Evolutionary conservation across 2,113 vertebrate genomes (phyloP).

Genomic region (Orientallactaga bullata): DNA sequence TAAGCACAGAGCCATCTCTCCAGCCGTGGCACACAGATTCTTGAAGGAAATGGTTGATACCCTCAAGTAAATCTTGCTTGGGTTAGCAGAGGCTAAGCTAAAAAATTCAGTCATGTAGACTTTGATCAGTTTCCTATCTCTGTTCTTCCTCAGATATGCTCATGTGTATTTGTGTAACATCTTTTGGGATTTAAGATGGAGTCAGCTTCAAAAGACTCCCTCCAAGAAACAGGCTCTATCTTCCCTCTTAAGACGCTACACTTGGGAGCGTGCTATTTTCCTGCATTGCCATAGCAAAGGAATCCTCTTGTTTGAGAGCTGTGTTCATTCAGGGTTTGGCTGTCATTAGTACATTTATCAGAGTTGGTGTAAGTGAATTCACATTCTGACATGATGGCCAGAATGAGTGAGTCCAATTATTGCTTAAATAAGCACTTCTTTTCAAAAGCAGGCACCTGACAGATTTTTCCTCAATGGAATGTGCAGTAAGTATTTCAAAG

Average conservation of each 20-base stretch:
- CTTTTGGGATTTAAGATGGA: slow-evolving; percentile 13
- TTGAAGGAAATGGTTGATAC: neutral
- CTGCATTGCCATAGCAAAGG: neutral
- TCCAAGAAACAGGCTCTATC: neutral
- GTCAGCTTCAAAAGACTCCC: neutral
- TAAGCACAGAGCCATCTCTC: too few relatives aligned
- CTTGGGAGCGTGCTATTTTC: neutral
- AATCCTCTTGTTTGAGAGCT: slow-evolving; percentile 21
- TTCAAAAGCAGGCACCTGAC: neutral
- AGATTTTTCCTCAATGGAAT: neutral
- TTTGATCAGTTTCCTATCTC: neutral
- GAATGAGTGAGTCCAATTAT: neutral
- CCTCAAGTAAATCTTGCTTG: neutral
- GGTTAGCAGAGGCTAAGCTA: neutral
- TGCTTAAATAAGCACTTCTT: neutral
- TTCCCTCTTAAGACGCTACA: neutral
- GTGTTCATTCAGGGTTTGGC: neutral
- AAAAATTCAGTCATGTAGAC: neutral
- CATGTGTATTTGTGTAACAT: neutral
- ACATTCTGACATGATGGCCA: neutral
- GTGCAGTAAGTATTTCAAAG: neutral
- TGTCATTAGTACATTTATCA: neutral
- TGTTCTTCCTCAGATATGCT: neutral
- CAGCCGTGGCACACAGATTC: neutral
- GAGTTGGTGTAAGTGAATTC: neutral